Evolutionary conservation across 2,113 vertebrate species (phyloP).

Genomic region (Colistium nudipinnis): DNA sequence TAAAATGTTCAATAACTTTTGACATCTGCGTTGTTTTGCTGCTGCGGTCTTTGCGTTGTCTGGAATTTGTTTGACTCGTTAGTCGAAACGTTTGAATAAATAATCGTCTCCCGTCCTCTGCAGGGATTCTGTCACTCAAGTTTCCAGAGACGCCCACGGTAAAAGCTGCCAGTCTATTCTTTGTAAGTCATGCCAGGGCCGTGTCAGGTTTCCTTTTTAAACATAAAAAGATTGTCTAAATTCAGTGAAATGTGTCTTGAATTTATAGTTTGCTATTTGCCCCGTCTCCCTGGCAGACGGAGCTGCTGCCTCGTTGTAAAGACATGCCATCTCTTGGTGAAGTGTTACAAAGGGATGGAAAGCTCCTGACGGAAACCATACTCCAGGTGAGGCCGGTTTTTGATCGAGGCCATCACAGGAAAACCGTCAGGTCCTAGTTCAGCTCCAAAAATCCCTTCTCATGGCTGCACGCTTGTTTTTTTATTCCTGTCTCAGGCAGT

Average conservation of each 20-base stretch:
- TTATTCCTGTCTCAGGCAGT: conserved; percentile 81
- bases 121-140: conserved; percentile 93
- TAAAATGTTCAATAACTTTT: no score
- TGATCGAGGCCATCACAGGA: background rate
- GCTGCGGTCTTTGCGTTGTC: no score
- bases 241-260: background rate
- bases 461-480: no score
- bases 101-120: background rate
- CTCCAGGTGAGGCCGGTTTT: conserved; percentile 85
- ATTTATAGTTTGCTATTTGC: conserved; percentile 3
- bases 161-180: conserved; percentile 92
- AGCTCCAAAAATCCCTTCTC: no score
- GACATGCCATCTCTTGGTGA: conserved; percentile 87
- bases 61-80: no score
- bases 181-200: conserved; percentile 85
- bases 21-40: no score
- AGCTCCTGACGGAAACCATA: conserved; percentile 89
- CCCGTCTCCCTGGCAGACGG: conserved; percentile 80
- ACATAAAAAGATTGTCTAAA: no score
- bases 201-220: background rate
- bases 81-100: background rate
- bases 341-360: conserved; percentile 90
- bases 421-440: no score
- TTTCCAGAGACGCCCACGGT: conserved; percentile 94
- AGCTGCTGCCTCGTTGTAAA: conserved; percentile 90